phyloP scores from a whole-genome alignment of 2,888 invertebrate genomes.

The Crepidodera aurea region DNA sequence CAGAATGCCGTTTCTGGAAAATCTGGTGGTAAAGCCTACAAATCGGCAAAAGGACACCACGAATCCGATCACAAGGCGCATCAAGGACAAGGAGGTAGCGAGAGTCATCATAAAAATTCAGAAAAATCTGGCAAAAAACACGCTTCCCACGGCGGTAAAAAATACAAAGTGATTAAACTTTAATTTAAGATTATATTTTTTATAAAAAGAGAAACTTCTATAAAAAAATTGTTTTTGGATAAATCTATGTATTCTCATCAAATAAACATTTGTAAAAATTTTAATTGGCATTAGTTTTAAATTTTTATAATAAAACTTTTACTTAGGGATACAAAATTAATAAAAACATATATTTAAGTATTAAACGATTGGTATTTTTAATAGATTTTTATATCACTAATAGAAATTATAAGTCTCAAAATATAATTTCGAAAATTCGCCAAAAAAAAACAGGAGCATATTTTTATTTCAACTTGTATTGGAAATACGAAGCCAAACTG shows the following conservation, averaged over 20 bases:
- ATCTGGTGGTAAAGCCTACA: conserved; percentile 53
- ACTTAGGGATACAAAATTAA: background rate
- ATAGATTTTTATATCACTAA: too few relatives aligned
- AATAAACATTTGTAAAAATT: background rate
- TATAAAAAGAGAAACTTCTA: background rate
- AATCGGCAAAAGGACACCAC: conserved; percentile 53
- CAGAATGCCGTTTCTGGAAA: conserved; percentile 50
- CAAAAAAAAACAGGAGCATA: too few relatives aligned
- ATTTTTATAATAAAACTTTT: background rate
- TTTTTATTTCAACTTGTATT: too few relatives aligned
- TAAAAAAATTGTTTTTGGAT: background rate
- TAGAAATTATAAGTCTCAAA: too few relatives aligned
- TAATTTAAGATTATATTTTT: background rate
- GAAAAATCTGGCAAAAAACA: conserved; percentile 55
- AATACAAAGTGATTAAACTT: conserved; percentile 45
- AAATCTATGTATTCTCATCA: background rate
- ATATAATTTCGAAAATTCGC: too few relatives aligned
- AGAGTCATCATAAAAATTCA: conserved; percentile 52
- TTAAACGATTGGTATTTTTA: too few relatives aligned
- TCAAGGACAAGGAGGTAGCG: conserved; percentile 49
- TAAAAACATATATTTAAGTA: background rate
- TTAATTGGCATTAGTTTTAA: background rate
- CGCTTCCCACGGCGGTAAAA: conserved; percentile 53
- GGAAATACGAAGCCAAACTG: too few relatives aligned
- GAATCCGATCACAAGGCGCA: conserved; percentile 53